phyloP scores from a whole-genome alignment of 2,888 invertebrate genomes.

The Tupiocoris notatus region DNA sequence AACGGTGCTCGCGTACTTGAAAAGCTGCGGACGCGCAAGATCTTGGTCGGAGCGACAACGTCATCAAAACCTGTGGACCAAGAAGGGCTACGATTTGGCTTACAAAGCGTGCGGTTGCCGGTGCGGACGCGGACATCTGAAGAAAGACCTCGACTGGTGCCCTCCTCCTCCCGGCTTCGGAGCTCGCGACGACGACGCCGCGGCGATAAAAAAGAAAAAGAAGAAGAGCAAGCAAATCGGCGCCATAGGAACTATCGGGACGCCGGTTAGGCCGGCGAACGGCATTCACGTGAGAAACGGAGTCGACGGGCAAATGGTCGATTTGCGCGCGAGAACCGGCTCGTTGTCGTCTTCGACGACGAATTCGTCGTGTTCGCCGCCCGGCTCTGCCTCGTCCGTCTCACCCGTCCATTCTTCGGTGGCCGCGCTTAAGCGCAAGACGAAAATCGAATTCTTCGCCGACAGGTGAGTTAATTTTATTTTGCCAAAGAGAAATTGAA shows the following conservation, averaged over 20 bases:
- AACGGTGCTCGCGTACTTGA: slow-evolving; percentile 80
- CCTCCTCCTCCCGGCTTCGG: slow-evolving; percentile 63
- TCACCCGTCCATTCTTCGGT: slow-evolving; percentile 65
- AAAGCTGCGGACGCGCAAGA: slow-evolving; percentile 85
- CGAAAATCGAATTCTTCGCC: slow-evolving; percentile 73
- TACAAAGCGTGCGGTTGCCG: slow-evolving; percentile 94
- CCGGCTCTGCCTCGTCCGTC: slow-evolving; percentile 70
- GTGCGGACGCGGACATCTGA: slow-evolving; percentile 87
- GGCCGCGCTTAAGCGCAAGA: slow-evolving; percentile 65
- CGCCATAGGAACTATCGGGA: slow-evolving; percentile 23
- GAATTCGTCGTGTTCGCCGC: slow-evolving; percentile 73
- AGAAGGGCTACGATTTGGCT: slow-evolving; percentile 94
- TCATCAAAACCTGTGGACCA: slow-evolving; percentile 94
- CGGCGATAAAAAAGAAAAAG: slow-evolving; percentile 67
- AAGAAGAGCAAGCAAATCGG: slow-evolving; percentile 61
- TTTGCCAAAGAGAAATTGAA: not conserved
- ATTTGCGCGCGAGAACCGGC: slow-evolving; percentile 67
- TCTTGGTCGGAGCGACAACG: slow-evolving; percentile 95
- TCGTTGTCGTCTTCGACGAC: slow-evolving; percentile 71
- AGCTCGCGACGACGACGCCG: slow-evolving; percentile 57
- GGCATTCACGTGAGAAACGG: slow-evolving; percentile 45
- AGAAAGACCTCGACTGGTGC: slow-evolving; percentile 92
- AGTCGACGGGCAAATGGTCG: slow-evolving; percentile 48
- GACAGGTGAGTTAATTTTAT: slow-evolving; percentile 66
- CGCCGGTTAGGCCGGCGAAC: slow-evolving; percentile 45